A percentile compares a stretch with the other conserved stretches of the same genome.
These are phyloP conservation scores for Heliornis fulica DNA, from an alignment of 2,113 vertebrate species.

Conservation along the genomic window DNA sequence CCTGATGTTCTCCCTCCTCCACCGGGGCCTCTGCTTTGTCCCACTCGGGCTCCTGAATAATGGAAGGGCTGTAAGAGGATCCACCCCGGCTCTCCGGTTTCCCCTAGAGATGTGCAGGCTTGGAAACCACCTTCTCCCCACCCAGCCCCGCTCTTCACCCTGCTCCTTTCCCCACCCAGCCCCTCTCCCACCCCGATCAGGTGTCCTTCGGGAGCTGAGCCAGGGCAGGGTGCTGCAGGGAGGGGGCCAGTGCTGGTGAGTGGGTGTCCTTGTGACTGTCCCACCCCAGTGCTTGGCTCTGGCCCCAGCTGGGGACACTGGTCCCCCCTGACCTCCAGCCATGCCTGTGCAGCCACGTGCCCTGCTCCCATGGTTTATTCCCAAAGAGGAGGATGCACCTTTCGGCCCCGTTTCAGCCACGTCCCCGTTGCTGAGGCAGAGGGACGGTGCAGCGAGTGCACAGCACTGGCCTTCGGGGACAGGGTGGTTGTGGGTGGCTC, in stretches of 20 bases:
- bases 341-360: fast-evolving
- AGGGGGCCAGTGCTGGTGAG: fast-evolving
- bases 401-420: background rate
- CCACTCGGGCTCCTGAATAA: background rate
- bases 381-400: background rate
- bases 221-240: background rate
- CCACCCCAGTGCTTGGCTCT: background rate
- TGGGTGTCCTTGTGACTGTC: background rate
- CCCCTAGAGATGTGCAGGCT: background rate
- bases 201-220: background rate
- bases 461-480: background rate
- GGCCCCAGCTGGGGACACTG: background rate
- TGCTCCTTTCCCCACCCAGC: background rate
- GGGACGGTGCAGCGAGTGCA: fast-evolving
- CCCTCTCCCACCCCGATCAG: background rate
- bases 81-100: background rate
- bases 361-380: background rate
- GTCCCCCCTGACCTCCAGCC: fast-evolving
- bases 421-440: background rate
- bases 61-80: background rate
- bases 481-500: background rate
- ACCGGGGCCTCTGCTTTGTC: background rate
- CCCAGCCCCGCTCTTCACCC: background rate
- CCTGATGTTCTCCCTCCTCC: too few species aligned
- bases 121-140: background rate